Evolutionary conservation across 2,888 invertebrate species (phyloP), one percentile per base, ranked within the genome.

Genomic region (Anthophora plumipes): DNA sequence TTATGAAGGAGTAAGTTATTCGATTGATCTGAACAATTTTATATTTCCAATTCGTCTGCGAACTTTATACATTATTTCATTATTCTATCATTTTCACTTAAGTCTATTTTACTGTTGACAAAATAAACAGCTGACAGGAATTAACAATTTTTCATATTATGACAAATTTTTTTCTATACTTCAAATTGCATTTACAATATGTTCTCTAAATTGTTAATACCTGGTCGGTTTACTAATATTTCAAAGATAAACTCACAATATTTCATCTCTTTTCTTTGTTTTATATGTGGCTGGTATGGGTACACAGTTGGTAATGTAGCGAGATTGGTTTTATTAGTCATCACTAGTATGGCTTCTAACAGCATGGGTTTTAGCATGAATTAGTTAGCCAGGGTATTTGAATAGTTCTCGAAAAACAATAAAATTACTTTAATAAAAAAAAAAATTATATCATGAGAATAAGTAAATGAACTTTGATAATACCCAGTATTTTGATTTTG

Each of bases 1-100:
- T 93, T 99, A 99, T 94, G 99, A 99, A 94, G 97, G 98, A 89
- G 98, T 99, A 96, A 96, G 97, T 94, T 55, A 1, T 25, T 46
- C 39, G 8, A 9, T 25, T 12, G 39, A 55, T 73, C 8, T 50
- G 50, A 66, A 46, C 12, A 31, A 6, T 54, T 48, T 7, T 3
- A 43, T 17, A 1, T 59, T 52, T 61, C 20, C 12, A 43, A 71
- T 77, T 46, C 59, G 20, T 46, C n/a, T 22, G 37, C 12, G 25
- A 43, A 55, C 46, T 46, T 22, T 20, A 9, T 54, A 48, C 11
- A 0, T 41, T 5, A 6, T 25, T 57, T 61, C 66, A n/a, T 39
- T 31, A 0, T 39, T 46, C 1, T 6, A n/a, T 50, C 9, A 57
- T 71, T 50, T 11, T 22, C 9, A 20, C 54, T 31, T 12, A 4